Conservation (phyloP, 2,888 invertebrate species). For the Andrena bucephala region DNA sequence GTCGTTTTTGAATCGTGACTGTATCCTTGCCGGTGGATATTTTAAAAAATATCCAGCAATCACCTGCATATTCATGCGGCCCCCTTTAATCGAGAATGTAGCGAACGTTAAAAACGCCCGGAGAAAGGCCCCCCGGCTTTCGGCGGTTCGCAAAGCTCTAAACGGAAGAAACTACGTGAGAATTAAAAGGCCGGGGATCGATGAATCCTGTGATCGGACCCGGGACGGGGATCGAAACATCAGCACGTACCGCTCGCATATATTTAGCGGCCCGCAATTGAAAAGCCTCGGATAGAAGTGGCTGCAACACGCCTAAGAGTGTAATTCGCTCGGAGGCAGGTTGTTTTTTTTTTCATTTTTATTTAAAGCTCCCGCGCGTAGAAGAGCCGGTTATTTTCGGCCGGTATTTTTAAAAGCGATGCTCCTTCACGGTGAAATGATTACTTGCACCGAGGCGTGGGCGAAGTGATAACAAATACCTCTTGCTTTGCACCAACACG, state of each 20-base stretch:
- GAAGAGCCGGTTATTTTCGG: slow-evolving; percentile 58
- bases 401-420: slow-evolving; percentile 62
- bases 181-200: background rate
- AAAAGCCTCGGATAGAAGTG: background rate
- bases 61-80: slow-evolving; percentile 10
- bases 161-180: too few relatives aligned
- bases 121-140: background rate
- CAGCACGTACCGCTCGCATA: background rate
- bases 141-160: background rate
- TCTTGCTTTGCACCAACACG: slow-evolving; percentile 43
- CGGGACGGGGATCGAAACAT: background rate
- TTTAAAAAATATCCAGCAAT: slow-evolving; percentile 26
- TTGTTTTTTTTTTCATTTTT: slow-evolving; percentile 44
- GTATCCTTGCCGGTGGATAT: slow-evolving; percentile 41
- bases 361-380: slow-evolving; percentile 27
- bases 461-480: slow-evolving; percentile 68
- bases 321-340: slow-evolving; percentile 1
- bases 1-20: slow-evolving; percentile 41
- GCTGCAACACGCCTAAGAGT: background rate
- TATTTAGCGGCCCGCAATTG: slow-evolving; percentile 1
- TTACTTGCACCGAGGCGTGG: slow-evolving; percentile 55
- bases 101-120: background rate
- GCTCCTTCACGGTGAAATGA: slow-evolving; percentile 56
- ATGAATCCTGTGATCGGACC: background rate
- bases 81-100: slow-evolving; percentile 23